phyloP scores from a whole-genome alignment of 2,888 invertebrate genomes.

The Pediacus dermestoides region DNA sequence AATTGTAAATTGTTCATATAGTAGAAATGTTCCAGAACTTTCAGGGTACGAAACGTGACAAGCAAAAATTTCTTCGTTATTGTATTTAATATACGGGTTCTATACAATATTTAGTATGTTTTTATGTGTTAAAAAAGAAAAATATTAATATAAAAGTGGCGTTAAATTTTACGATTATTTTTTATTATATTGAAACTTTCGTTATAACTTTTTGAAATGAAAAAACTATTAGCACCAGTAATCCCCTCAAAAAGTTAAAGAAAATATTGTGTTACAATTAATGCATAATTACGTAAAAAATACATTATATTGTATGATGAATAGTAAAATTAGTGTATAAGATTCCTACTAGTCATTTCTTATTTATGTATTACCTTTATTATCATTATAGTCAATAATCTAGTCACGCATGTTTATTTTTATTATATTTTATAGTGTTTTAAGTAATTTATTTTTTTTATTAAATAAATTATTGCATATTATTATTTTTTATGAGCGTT shows the following conservation, averaged over 20 bases:
- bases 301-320: constrained; percentile 1
- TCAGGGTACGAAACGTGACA: constrained; percentile 43
- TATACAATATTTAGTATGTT: constrained; percentile 42
- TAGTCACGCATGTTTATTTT: constrained; percentile 35
- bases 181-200: too few species aligned
- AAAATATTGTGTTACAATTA: too few species aligned
- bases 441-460: constrained; percentile 37
- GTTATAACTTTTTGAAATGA: too few species aligned
- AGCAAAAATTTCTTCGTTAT: constrained; percentile 43
- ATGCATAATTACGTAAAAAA: too few species aligned
- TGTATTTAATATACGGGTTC: constrained; percentile 46
- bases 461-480: constrained; percentile 37
- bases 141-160: too few species aligned
- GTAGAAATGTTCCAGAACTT: constrained; percentile 49
- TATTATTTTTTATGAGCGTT: constrained; percentile 17
- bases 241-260: too few species aligned
- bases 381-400: constrained; percentile 34
- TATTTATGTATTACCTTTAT: constrained; percentile 22
- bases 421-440: constrained; percentile 27
- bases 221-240: too few species aligned
- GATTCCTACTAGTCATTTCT: constrained; percentile 26
- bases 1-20: constrained; percentile 47
- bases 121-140: constrained; percentile 43
- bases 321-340: constrained; percentile 1
- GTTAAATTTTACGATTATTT: too few species aligned